phyloP scores from a whole-genome alignment of 2,888 invertebrate genomes.

The Aproaerema taeniolella region DNA sequence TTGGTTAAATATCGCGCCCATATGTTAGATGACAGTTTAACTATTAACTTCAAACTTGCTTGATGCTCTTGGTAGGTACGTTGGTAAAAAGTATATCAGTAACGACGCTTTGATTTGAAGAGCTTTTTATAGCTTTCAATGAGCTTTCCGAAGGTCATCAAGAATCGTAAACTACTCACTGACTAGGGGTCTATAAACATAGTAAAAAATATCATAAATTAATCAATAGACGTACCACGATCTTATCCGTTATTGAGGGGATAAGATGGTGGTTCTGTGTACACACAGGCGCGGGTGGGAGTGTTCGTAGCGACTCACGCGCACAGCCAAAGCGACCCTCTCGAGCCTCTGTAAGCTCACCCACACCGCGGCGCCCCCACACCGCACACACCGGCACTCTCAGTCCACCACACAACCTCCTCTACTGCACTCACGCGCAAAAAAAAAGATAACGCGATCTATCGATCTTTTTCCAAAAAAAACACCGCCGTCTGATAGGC shows the following conservation, averaged over 20 bases:
- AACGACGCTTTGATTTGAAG: no score
- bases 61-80: no score
- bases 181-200: background rate
- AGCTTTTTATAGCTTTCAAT: background rate
- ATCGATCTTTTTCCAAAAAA: conserved; percentile 74
- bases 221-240: conserved; percentile 1
- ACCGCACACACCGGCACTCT: conserved; percentile 71
- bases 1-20: no score
- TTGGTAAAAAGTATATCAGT: no score
- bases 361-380: conserved; percentile 51
- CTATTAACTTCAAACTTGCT: no score
- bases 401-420: conserved; percentile 73
- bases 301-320: conserved; percentile 65
- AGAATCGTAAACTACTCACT: background rate
- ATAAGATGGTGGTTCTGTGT: conserved; percentile 39
- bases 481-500: conserved; percentile 52
- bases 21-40: no score
- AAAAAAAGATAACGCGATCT: conserved; percentile 75
- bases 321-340: conserved; percentile 50
- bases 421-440: conserved; percentile 77
- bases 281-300: conserved; percentile 58
- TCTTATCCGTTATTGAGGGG: background rate
- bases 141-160: background rate
- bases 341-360: conserved; percentile 51
- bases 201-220: conserved; percentile 12